A percentile compares a stretch with the other conserved stretches of the same genome.
phyloP scores from a whole-genome alignment of 2,113 vertebrate genomes.

The Coreoperca whiteheadi region DNA sequence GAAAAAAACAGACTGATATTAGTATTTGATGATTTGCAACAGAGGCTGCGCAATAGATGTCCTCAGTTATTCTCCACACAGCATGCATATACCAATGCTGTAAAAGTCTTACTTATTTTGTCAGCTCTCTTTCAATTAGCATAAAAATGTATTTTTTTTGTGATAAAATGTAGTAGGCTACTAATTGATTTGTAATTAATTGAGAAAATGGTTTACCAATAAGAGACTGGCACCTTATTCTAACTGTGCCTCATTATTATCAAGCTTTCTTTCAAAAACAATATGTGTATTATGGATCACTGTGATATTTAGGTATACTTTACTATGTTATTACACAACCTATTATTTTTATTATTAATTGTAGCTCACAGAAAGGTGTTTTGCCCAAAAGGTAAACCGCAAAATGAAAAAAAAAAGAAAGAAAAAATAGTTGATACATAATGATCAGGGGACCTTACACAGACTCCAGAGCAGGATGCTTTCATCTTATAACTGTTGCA shows the following conservation, averaged over 20 bases:
- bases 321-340: background rate
- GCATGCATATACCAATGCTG: background rate
- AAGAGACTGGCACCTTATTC: background rate
- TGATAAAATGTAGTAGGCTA: background rate
- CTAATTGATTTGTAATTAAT: constrained; percentile 15
- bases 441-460: constrained; percentile 37
- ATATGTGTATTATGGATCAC: background rate
- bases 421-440: constrained; percentile 27
- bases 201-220: background rate
- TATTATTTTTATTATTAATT: background rate
- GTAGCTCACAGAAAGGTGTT: constrained; percentile 1
- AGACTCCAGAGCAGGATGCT: constrained; percentile 42
- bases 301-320: background rate
- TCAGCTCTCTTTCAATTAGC: background rate
- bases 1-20: background rate
- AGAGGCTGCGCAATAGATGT: background rate
- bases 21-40: background rate
- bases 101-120: background rate
- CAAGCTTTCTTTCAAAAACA: background rate
- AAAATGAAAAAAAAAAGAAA: constrained; percentile 11
- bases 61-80: background rate
- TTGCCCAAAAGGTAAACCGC: constrained; percentile 11
- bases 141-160: background rate
- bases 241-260: background rate
- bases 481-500: constrained; percentile 70